A percentile compares a stretch with the other conserved stretches of the same genome.
Evolutionary conservation across 2,113 vertebrate species (phyloP).

Genomic region (Scomber colias): DNA sequence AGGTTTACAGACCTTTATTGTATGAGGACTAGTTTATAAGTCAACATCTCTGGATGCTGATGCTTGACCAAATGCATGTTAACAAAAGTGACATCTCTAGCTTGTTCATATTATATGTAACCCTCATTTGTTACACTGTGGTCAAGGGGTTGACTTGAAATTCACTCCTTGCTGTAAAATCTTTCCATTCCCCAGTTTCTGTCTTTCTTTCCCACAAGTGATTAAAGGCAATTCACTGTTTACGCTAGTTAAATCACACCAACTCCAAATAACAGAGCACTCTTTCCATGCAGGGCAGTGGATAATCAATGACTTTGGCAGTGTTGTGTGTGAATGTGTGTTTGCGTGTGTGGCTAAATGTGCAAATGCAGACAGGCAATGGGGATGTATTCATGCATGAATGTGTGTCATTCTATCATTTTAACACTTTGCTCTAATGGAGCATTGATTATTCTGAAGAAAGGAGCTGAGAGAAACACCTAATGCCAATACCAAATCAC

Average conservation of each 20-base stretch:
- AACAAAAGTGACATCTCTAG: not conserved
- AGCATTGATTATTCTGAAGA: constrained; percentile 1
- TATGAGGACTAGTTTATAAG: too few species aligned
- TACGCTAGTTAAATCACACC: constrained; percentile 7
- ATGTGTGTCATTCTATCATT: constrained; percentile 18
- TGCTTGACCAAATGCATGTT: not conserved
- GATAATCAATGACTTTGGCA: constrained; percentile 8
- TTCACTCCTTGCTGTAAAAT: not conserved
- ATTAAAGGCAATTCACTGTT: constrained; percentile 37
- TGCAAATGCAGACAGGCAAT: constrained; percentile 2
- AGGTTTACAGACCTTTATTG: too few species aligned
- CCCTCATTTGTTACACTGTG: not conserved
- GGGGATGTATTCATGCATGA: not conserved
- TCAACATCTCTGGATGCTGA: not conserved
- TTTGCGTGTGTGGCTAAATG: not conserved
- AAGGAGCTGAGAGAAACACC: constrained; percentile 3
- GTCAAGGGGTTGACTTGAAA: not conserved
- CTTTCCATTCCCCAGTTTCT: constrained; percentile 34
- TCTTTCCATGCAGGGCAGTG: not conserved
- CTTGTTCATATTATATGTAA: not conserved
- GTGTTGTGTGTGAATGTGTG: not conserved
- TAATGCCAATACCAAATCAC: constrained; percentile 24
- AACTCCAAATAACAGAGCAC: constrained; percentile 13
- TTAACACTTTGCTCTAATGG: constrained; percentile 26
- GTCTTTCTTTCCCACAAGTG: not conserved